phyloP scores from a whole-genome alignment of 2,113 vertebrate species.

The Peromyscus leucopus region DNA sequence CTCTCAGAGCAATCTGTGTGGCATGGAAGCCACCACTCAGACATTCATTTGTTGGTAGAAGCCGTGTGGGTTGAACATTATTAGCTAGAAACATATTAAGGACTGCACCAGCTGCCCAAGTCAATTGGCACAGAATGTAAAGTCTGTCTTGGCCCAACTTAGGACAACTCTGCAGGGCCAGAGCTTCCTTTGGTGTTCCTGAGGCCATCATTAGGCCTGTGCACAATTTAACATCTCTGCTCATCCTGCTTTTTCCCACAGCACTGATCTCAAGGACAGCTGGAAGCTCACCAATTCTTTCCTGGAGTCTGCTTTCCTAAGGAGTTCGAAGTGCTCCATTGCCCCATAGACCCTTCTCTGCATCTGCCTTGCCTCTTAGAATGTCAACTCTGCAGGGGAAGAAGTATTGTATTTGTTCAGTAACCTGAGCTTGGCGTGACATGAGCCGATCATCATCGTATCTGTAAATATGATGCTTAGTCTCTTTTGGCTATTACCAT shows the following conservation, averaged over 20 bases:
- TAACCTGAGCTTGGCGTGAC: background rate
- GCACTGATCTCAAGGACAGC: background rate
- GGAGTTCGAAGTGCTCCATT: background rate
- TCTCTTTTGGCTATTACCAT: background rate
- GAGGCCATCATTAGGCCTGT: background rate
- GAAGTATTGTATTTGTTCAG: background rate
- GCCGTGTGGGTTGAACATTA: background rate
- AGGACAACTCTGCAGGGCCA: background rate
- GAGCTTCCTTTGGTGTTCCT: background rate
- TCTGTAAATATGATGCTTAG: fast-evolving
- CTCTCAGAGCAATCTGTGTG: background rate
- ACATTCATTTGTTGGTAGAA: background rate
- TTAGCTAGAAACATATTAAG: too few species aligned
- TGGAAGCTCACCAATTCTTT: background rate
- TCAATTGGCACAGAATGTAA: background rate
- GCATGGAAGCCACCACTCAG: fast-evolving
- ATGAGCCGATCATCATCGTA: background rate
- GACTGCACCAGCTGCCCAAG: background rate
- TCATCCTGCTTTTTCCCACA: background rate
- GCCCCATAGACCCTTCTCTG: background rate
- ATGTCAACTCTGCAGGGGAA: background rate
- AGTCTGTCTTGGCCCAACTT: background rate
- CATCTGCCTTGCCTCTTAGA: background rate
- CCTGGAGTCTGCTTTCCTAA: background rate
- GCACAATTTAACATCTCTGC: background rate